Base-by-base conservation (phyloP, 2,888 invertebrate species). In the Augochlorella aurata region DNA sequence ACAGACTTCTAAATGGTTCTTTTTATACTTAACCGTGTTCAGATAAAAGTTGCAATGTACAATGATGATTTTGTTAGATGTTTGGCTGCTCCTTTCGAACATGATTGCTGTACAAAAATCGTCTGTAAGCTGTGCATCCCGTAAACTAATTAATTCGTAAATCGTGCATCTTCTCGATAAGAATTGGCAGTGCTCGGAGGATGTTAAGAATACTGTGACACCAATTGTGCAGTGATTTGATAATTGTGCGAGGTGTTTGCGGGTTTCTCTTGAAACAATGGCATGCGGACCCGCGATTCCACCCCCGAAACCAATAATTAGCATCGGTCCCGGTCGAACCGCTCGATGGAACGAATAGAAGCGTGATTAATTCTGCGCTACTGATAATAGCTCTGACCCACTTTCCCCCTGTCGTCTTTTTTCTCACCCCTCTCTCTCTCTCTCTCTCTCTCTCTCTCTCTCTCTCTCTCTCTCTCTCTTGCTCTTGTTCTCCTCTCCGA, bases 361-460 rank as follows among this genome's bases (percentile, higher is more conserved):
- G 47, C 52, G 63, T n/a, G 66, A 71, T 79, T 81, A 74, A 79
- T 81, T 79, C 70, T 50, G 24, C 50, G 73, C 66, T 65, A 54
- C 44, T 67, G 80, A 79, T 70, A 79, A 79, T 69, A 74, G 73
- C 61, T 63, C 50, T 69, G 81, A 81, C 80, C 81, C 69, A 74
- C 44, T 74, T 80, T 77, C 52, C 14, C 29, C 4, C 38, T 38
- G 63, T 50, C 45, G 45, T 58, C 38, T 61, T 76, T 67, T 76
- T 24, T 61, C 29, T 16, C 61, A 24, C 29, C 24, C 61, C 61
- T 24, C 24, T 7, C 58, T n/a, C 52, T n/a, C 54, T 24, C 21
- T 7, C 21, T 54, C 52, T 52, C 52, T 52, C n/a, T n/a, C n/a
- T 52, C 52, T 10, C 52, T 21, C 52, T 10, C 52, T n/a, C 21